These are phyloP conservation scores for Apamea epomidion DNA, from an alignment of 2,888 invertebrate genomes.

Conservation along the genomic window DNA sequence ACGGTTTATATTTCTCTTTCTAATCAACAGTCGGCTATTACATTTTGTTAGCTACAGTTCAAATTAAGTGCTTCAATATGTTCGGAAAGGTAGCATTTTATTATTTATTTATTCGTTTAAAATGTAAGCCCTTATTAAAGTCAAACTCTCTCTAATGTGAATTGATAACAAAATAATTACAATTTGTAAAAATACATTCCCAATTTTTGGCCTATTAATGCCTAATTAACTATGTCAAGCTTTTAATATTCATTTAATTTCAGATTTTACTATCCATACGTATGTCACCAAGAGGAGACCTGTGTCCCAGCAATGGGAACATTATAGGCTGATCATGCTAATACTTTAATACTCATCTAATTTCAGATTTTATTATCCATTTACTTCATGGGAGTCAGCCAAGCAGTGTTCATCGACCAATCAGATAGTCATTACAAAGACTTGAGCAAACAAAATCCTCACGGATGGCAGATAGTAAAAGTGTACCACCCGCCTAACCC, in stretches of 20 bases:
- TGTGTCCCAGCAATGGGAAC: neutral
- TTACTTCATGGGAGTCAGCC: constrained; percentile 75
- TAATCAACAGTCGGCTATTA: constrained; percentile 85
- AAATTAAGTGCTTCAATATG: constrained; percentile 79
- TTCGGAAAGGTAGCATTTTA: constrained; percentile 76
- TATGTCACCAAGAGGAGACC: neutral
- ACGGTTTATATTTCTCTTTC: constrained; percentile 79
- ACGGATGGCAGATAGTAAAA: constrained; percentile 81
- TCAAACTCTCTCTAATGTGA: neutral
- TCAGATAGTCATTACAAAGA: constrained; percentile 65
- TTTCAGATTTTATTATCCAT: constrained; percentile 80
- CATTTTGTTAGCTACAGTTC: constrained; percentile 83
- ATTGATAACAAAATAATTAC: neutral
- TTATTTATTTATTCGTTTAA: neutral
- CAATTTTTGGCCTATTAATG: too few relatives aligned
- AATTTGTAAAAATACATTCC: neutral
- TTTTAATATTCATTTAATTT: constrained; percentile 55
- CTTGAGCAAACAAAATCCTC: constrained; percentile 58
- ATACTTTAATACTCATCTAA: neutral
- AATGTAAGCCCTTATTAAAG: neutral
- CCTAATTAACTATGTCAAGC: neutral
- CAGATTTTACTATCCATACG: constrained; percentile 77
- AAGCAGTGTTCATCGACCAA: constrained; percentile 79
- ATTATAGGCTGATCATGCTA: neutral
- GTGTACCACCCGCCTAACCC: constrained; percentile 79